These are phyloP conservation scores for Tenthredo amoena DNA, from an alignment of 2,888 invertebrate species.

Conservation along the genomic window DNA sequence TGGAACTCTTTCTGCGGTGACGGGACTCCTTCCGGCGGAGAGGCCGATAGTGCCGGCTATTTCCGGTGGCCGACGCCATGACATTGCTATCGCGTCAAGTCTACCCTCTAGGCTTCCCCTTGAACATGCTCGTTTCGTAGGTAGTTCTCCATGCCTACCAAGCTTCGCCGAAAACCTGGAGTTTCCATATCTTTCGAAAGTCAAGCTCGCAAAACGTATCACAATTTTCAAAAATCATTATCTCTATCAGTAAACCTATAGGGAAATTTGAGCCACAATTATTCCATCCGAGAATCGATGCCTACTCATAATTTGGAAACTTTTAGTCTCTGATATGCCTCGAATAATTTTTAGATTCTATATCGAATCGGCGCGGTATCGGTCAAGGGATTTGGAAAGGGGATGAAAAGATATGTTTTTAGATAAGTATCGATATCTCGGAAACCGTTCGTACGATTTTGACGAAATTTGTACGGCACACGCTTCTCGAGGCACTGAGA, in stretches of 20 bases:
- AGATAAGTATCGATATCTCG: no score
- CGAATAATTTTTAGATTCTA: neutral
- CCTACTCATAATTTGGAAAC: no score
- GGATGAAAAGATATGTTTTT: neutral
- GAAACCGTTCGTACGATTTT: neutral
- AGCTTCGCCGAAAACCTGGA: neutral
- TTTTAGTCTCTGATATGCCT: no score
- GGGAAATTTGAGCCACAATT: neutral
- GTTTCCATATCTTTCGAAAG: neutral
- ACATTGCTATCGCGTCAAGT: slow-evolving; percentile 72
- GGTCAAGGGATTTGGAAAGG: no score
- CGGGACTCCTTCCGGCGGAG: slow-evolving; percentile 75
- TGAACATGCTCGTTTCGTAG: slow-evolving; percentile 49
- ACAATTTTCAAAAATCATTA: neutral
- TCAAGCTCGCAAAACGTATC: neutral
- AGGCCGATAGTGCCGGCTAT: slow-evolving; percentile 77
- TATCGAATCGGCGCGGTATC: no score
- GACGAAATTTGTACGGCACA: neutral
- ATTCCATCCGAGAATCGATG: no score
- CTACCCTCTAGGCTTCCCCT: slow-evolving; percentile 59
- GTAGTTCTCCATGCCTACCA: slow-evolving; percentile 24
- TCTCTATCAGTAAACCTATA: neutral
- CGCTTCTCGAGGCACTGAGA: neutral
- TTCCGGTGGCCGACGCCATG: slow-evolving; percentile 75
- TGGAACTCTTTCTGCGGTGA: slow-evolving; percentile 77